Percentiles rank a stretch among this genome's conserved stretches.
These are phyloP conservation scores for Melanerpes formicivorus DNA, from an alignment of 2,113 vertebrate genomes.

Conservation along the genomic window DNA sequence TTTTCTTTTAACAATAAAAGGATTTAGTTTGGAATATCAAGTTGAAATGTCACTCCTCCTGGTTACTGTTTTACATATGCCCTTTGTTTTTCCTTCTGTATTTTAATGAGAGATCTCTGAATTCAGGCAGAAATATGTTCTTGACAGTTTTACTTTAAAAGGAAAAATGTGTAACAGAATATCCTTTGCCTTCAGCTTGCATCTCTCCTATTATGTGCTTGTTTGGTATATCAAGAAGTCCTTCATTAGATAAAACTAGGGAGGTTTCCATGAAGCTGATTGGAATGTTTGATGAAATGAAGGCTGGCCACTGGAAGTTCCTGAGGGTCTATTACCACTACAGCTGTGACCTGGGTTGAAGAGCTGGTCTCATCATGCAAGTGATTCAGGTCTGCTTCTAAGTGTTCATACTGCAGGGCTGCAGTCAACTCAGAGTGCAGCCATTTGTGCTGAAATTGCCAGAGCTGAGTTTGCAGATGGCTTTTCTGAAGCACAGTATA, in stretches of 20 bases:
- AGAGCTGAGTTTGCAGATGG: not conserved
- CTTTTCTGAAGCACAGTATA: not conserved
- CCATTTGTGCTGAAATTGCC: not conserved
- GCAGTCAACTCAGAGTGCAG: not conserved
- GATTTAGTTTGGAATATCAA: not conserved
- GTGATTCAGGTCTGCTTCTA: not conserved
- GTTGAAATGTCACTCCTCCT: not conserved
- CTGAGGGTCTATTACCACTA: not conserved
- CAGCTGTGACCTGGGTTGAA: not conserved
- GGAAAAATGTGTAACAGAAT: not conserved
- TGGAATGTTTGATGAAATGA: not conserved
- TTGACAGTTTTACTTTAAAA: not conserved
- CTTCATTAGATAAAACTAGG: not conserved
- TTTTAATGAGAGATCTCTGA: not conserved
- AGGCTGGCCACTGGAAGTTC: not conserved
- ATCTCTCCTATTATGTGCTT: not conserved
- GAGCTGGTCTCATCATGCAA: not conserved
- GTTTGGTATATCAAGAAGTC: not conserved
- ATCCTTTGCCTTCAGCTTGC: not conserved
- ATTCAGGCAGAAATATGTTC: not conserved
- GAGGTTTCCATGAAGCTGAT: not conserved
- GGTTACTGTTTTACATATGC: not conserved
- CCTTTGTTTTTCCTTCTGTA: not conserved
- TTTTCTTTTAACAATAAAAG: not conserved
- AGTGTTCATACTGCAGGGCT: not conserved